phyloP scores from a whole-genome alignment of 2,797 vertebrate species.

The Distichodus sexfasciatus region DNA sequence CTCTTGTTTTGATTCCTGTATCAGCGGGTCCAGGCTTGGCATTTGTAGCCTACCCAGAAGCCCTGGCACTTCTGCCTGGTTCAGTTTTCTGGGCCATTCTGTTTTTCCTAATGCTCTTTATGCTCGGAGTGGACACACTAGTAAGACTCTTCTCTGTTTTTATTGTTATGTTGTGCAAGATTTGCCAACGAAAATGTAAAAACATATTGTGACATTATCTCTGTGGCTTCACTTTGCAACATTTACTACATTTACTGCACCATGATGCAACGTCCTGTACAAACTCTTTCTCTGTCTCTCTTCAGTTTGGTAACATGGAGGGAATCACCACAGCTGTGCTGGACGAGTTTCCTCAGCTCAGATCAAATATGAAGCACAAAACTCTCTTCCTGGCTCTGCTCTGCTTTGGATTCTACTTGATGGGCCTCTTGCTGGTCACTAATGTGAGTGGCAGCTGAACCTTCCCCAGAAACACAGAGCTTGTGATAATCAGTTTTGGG shows the following conservation, averaged over 20 bases:
- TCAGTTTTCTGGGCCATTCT: conserved; percentile 82
- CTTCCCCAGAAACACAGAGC: no score
- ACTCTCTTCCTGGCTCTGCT: conserved; percentile 68
- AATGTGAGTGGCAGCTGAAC: conserved; percentile 63
- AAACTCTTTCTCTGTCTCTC: conserved; percentile 6
- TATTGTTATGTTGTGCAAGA: background rate
- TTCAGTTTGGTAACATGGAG: conserved; percentile 84
- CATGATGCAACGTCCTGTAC: conserved; percentile 11
- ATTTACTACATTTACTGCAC: background rate
- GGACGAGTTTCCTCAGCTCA: conserved; percentile 77
- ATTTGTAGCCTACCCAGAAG: conserved; percentile 85
- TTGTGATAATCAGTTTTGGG: no score
- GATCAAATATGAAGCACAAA: conserved; percentile 65
- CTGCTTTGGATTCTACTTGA: conserved; percentile 77
- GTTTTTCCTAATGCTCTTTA: conserved; percentile 86
- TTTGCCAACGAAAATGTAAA: background rate
- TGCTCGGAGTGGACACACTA: conserved; percentile 80
- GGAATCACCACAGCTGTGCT: conserved; percentile 80
- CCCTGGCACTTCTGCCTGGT: conserved; percentile 80
- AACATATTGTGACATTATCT: no score
- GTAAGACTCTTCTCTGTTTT: conserved; percentile 56
- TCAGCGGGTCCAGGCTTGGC: conserved; percentile 80
- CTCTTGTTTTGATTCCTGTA: conserved; percentile 6
- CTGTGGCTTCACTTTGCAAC: background rate
- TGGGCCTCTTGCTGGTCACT: conserved; percentile 78